Conservation (phyloP, 2,888 invertebrate genomes). For the Calameuta idolon region DNA sequence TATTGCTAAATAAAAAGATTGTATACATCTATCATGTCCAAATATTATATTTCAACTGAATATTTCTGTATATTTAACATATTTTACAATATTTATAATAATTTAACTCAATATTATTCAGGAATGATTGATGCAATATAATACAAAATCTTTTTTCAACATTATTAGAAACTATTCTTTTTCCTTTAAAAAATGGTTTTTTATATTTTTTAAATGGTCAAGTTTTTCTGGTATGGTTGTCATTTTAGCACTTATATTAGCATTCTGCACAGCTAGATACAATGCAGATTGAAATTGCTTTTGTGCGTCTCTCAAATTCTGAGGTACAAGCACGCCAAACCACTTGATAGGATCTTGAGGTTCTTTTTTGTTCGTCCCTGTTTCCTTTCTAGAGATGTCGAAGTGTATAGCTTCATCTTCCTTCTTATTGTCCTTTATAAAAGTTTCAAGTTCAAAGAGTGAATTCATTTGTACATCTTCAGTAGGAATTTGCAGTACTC, state of each 20-base stretch:
- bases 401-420: conserved; percentile 55
- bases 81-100: background rate
- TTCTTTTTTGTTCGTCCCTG: conserved; percentile 60
- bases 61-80: background rate
- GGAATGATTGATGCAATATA: background rate
- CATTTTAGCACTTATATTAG: conserved; percentile 77
- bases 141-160: background rate
- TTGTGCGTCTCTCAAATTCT: conserved; percentile 81
- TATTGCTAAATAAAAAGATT: background rate
- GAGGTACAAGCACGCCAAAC: conserved; percentile 90
- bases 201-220: conserved; percentile 46
- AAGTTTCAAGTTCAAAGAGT: conserved; percentile 60
- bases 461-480: conserved; percentile 66
- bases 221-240: conserved; percentile 59
- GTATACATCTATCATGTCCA: background rate
- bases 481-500: conserved; percentile 77
- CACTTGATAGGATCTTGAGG: conserved; percentile 80
- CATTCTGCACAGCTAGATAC: conserved; percentile 75
- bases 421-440: conserved; percentile 47
- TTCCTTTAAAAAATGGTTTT: conserved; percentile 31
- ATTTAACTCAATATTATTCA: background rate
- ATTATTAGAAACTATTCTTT: conserved; percentile 7
- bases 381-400: conserved; percentile 53
- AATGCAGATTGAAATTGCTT: conserved; percentile 79
- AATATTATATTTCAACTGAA: background rate